Evolutionary conservation across 1,140 invertebrate species (phyloP).

Genomic region (Lysiphlebus fabarum): DNA sequence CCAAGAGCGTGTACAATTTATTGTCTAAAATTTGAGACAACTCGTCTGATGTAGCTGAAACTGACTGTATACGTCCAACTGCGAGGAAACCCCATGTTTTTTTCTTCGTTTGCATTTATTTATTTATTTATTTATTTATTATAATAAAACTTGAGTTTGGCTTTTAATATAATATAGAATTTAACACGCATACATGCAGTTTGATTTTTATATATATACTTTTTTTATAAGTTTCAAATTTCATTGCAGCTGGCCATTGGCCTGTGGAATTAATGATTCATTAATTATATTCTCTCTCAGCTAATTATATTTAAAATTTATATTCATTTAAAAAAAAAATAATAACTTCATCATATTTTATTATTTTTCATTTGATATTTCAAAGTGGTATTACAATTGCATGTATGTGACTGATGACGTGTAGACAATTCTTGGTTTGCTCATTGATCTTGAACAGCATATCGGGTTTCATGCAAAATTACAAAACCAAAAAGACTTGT

Average conservation of each 20-base stretch:
- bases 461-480: slow-evolving; percentile 12
- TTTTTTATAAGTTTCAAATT: slow-evolving; percentile 12
- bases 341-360: too few species aligned
- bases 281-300: slow-evolving; percentile 1
- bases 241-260: slow-evolving; percentile 7
- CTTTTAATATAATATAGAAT: too few species aligned
- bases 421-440: background rate
- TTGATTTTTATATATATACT: slow-evolving; percentile 14
- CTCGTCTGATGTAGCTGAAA: too few species aligned
- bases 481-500: slow-evolving; percentile 17
- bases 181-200: too few species aligned
- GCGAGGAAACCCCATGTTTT: background rate
- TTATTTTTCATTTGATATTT: too few species aligned
- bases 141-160: too few species aligned
- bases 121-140: too few species aligned
- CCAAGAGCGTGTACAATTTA: slow-evolving; percentile 12
- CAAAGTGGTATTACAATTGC: too few species aligned
- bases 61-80: too few species aligned
- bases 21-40: slow-evolving; percentile 7
- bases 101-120: slow-evolving; percentile 4
- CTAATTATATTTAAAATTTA: too few species aligned
- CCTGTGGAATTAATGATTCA: background rate
- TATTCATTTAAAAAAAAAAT: too few species aligned
- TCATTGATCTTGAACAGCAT: background rate
- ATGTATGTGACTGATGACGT: too few species aligned